Evolutionary conservation across 2,888 invertebrate genomes (phyloP), one percentile per base, ranked within the genome.

Genomic region (Lasioglossum calceatum): DNA sequence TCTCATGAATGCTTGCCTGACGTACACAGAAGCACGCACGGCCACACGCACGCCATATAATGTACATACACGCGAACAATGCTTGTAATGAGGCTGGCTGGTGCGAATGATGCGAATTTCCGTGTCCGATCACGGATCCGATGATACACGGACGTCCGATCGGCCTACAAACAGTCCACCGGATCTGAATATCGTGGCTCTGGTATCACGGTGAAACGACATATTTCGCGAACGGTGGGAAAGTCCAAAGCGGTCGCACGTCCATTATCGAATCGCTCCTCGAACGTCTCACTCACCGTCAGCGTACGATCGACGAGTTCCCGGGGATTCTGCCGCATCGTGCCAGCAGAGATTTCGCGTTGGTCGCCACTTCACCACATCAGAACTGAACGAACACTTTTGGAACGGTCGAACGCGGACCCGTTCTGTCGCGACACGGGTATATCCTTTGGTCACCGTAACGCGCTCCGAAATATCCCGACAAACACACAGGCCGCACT

Each of bases 241-340:
- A 82, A 83, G 78, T 88, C 87, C 85, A 67, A 83, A 67, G 39
- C 64, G 67, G 70, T 47, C 47, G 27, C 70, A 23, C 61, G 27
- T 36, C n/a, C 70, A 74, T 82, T 78, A 78, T 47, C 70, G 72
- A 44, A 42, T 74, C 19, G 8, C 73, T 73, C 39, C 32, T 19
- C 5, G 19, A 54, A 32, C 84, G 64, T 64, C 32, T 64, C 64
- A 88, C 92, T 90, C 79, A 92, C 91, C 91, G 82, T 88, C 87
- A 77, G 70, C 76, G 82, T 83, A 76, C n/a, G 80, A 77, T 77
- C 73, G 82, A 89, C 84, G 81, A 89, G 81, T 86, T 86, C 78
- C 67, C 80, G 86, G 64, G 79, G 82, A 91, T 90, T 42, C 71
- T 42, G 84, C 87, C 87, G 86, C 92, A 93, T 92, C 85, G 89